Base-by-base conservation (phyloP, 2,113 vertebrate species). In the Irena cyanogastra region DNA sequence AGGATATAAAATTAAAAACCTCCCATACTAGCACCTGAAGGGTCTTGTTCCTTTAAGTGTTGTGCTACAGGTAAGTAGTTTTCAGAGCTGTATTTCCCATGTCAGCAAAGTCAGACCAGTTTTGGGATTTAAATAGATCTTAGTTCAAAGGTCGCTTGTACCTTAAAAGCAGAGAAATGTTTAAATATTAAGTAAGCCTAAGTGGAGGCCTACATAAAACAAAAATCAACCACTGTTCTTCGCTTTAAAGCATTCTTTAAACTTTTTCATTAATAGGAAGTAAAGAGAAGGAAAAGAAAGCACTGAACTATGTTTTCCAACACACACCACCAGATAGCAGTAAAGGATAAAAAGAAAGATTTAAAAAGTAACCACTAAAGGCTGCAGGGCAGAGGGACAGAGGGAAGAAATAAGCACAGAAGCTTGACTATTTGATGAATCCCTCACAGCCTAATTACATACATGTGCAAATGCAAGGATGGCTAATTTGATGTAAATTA, bases 261-360 rank as follows among this genome's bases (percentile, higher is more conserved):
- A 41, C 12, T 4, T 59, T 75, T 90, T 79, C 37, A 24, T 37
- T 49, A 20, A 15, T 7, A n/a, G 10, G 39, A 82, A 75, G 4
- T 44, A 60, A 85, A 54, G 10, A 17, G 17, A 9, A 54, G 9
- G 1, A 56, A 64, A 70, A 54, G 24, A 76, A 21, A 26, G 3
- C 27, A 31, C 24, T 21, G 8, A 50, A n/a, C 24, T 21, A 17
- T 33, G 11, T 83, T 95, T 95, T 83, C 85, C 57, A 33, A 3
- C 5, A 7, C 15, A 53, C 35, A 79, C 93, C 96, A 96, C 92
- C 89, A 72, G 94, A 37, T 77, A 91, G 94, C 95, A 94, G 92
- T 89, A 96, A 74, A 96, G 88, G 82, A 90, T 86, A 95, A 90
- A 90, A 70, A 20, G 49, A 89, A 64, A 70, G 8, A 47, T 30